phyloP scores from a whole-genome alignment of 2,797 vertebrate genomes.

The Scolopax rusticola region DNA sequence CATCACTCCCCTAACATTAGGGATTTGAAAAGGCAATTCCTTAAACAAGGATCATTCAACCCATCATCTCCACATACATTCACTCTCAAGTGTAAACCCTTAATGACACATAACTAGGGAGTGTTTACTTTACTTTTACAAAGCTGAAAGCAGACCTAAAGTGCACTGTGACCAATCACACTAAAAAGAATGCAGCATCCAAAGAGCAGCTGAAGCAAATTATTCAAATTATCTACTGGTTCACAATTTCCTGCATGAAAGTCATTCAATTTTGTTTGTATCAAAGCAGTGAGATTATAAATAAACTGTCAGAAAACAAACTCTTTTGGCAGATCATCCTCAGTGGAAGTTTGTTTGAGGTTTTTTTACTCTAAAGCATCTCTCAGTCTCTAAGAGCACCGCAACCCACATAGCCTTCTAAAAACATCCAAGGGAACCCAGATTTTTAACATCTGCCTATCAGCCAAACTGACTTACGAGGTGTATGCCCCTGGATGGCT shows the following conservation, averaged over 20 bases:
- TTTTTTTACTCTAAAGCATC: neutral
- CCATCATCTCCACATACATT: neutral
- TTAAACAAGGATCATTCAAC: neutral
- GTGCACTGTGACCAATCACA: neutral
- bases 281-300: neutral
- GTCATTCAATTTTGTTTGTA: neutral
- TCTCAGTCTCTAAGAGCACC: neutral
- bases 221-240: neutral
- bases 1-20: neutral
- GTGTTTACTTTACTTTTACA: neutral
- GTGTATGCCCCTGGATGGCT: neutral
- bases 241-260: neutral
- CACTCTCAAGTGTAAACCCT: neutral
- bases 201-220: constrained; percentile 8
- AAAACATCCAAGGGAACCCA: neutral
- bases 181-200: neutral
- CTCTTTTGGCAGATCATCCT: neutral
- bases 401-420: neutral
- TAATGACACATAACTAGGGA: neutral
- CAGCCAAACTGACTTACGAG: neutral
- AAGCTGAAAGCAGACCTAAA: neutral
- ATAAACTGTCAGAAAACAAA: neutral
- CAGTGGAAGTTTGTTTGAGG: neutral
- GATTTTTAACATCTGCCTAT: neutral
- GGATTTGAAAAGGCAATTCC: neutral